Conservation (phyloP, 1,140 invertebrate genomes). For the Ostrea denselamellosa region DNA sequence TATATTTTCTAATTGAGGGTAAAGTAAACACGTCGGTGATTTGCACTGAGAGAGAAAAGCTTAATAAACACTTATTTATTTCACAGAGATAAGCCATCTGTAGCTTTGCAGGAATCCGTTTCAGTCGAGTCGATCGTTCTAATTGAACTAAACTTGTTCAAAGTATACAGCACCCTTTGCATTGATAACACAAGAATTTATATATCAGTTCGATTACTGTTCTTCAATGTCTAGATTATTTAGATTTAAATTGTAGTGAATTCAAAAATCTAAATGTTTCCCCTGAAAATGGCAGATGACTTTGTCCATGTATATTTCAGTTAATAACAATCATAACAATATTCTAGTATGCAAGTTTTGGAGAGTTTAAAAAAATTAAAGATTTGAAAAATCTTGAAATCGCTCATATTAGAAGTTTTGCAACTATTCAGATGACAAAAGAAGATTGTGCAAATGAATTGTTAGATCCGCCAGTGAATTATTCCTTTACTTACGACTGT, state of each 20-base stretch:
- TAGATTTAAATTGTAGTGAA: neutral
- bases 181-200: conserved; percentile 25
- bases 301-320: no score
- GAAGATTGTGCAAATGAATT: neutral
- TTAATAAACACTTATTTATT: conserved; percentile 8
- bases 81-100: neutral
- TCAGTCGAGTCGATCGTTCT: neutral
- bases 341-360: no score
- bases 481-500: conserved; percentile 54
- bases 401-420: neutral
- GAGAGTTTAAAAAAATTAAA: no score
- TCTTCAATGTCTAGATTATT: neutral
- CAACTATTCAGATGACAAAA: neutral
- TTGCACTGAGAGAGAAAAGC: neutral
- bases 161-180: neutral
- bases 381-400: no score
- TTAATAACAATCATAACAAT: no score
- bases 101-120: neutral
- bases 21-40: neutral
- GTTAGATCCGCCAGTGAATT: neutral
- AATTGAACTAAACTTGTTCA: neutral
- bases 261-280: neutral
- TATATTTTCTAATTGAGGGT: neutral
- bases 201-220: neutral
- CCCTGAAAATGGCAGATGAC: no score